Evolutionary conservation across 2,888 invertebrate genomes (phyloP).

Genomic region (Dendrolimus pini): DNA sequence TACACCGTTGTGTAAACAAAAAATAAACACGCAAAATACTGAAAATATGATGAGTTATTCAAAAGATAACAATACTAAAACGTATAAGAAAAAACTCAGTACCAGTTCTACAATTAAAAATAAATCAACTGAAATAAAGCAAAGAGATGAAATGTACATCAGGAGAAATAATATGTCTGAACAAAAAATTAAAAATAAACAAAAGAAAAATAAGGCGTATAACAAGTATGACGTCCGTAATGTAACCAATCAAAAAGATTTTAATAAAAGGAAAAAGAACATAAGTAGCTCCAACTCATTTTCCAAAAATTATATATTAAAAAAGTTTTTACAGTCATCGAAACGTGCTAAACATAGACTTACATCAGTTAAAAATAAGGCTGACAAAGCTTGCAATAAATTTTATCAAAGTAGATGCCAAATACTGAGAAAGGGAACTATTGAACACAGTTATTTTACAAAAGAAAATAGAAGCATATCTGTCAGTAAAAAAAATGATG

Average conservation of each 20-base stretch:
- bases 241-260: neutral
- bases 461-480: slow-evolving; percentile 18
- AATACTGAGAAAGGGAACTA: slow-evolving; percentile 17
- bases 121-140: slow-evolving; percentile 4
- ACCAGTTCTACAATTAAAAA: slow-evolving; percentile 1
- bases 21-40: too few species aligned
- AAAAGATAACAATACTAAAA: too few species aligned
- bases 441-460: slow-evolving; percentile 15
- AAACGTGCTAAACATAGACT: slow-evolving; percentile 24
- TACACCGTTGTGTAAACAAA: too few species aligned
- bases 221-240: too few species aligned
- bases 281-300: neutral
- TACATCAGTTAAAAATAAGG: slow-evolving; percentile 18
- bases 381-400: slow-evolving; percentile 11
- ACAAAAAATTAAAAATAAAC: slow-evolving; percentile 3
- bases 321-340: slow-evolving; percentile 22
- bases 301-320: too few species aligned
- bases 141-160: slow-evolving; percentile 5
- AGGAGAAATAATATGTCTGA: slow-evolving; percentile 1
- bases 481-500: slow-evolving; percentile 17
- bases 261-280: slow-evolving; percentile 4
- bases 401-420: slow-evolving; percentile 15
- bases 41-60: too few species aligned
- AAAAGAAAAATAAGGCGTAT: slow-evolving; percentile 1
- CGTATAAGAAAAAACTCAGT: too few species aligned